These are phyloP conservation scores for Nudaria mundana DNA, from an alignment of 2,888 invertebrate genomes.

Conservation along the genomic window DNA sequence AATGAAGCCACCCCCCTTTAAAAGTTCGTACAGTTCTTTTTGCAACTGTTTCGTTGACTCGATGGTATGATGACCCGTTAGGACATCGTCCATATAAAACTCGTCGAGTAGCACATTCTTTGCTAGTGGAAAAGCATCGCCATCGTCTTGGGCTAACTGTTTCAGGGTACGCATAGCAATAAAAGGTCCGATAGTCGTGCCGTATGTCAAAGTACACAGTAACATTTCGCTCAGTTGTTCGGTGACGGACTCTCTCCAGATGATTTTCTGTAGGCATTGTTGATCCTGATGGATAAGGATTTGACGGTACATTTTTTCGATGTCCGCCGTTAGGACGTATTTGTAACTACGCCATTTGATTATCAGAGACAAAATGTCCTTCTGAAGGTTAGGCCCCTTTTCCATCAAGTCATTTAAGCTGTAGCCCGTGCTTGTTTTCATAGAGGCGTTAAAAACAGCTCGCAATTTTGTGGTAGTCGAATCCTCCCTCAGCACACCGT, in stretches of 20 bases:
- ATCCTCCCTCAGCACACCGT: not conserved
- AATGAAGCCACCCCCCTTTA: not conserved
- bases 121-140: not conserved
- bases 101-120: not conserved
- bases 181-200: too few relatives aligned
- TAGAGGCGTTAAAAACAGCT: slow-evolving; percentile 2
- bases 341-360: slow-evolving; percentile 18
- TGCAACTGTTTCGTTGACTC: too few relatives aligned
- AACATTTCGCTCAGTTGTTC: not conserved
- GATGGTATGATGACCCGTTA: not conserved
- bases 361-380: slow-evolving; percentile 11
- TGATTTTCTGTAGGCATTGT: slow-evolving; percentile 17
- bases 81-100: not conserved
- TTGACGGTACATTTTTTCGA: slow-evolving; percentile 23
- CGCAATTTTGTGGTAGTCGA: slow-evolving; percentile 2
- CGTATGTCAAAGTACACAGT: not conserved
- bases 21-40: not conserved
- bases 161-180: slow-evolving; percentile 11
- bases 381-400: slow-evolving; percentile 17
- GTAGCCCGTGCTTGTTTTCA: not conserved
- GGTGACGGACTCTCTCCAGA: not conserved
- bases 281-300: slow-evolving; percentile 14
- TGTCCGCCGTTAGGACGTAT: slow-evolving; percentile 20
- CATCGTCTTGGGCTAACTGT: slow-evolving; percentile 14
- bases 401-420: not conserved